Evolutionary conservation across 2,797 vertebrate species (phyloP).

Genomic region (Melanotaenia boesemani): DNA sequence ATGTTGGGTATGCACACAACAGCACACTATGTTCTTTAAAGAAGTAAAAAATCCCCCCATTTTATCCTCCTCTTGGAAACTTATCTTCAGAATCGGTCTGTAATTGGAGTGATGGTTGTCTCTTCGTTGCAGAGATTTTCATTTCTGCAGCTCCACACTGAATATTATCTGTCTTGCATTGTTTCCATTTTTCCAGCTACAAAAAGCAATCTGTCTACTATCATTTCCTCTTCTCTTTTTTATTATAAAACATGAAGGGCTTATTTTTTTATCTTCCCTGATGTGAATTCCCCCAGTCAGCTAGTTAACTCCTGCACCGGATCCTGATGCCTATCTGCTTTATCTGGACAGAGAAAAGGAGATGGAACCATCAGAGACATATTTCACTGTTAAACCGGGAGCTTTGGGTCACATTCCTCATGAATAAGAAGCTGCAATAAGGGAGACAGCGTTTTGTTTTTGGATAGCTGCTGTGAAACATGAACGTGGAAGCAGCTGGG

Average conservation of each 20-base stretch:
- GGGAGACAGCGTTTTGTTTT: constrained; percentile 30
- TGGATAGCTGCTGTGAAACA: constrained; percentile 18
- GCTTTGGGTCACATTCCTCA: constrained; percentile 69
- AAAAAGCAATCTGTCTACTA: constrained; percentile 71
- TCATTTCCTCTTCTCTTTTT: constrained; percentile 46
- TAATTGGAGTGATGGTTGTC: constrained; percentile 62
- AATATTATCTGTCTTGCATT: constrained; percentile 59
- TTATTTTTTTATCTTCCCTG: constrained; percentile 26
- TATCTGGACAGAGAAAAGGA: constrained; percentile 61
- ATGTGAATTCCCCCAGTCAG: constrained; percentile 60
- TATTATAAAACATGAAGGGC: constrained; percentile 63
- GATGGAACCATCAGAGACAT: constrained; percentile 62
- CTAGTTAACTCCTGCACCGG: constrained; percentile 56
- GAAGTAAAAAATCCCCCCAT: constrained; percentile 49
- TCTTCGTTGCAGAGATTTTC: constrained; percentile 34
- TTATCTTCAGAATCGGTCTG: constrained; percentile 59
- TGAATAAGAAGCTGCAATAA: constrained; percentile 73
- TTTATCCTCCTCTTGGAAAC: constrained; percentile 67
- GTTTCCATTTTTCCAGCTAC: constrained; percentile 47
- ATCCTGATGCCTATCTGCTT: constrained; percentile 67
- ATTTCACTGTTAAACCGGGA: constrained; percentile 62
- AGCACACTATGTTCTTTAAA: constrained; percentile 62
- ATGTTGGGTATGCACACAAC: constrained; percentile 66
- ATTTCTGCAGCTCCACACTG: constrained; percentile 49
- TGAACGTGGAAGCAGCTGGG: constrained; percentile 9